A percentile compares a stretch with the other conserved stretches of the same genome.
Conservation (phyloP, 2,888 invertebrate genomes). For the Chaetogeoica ovagalla region DNA sequence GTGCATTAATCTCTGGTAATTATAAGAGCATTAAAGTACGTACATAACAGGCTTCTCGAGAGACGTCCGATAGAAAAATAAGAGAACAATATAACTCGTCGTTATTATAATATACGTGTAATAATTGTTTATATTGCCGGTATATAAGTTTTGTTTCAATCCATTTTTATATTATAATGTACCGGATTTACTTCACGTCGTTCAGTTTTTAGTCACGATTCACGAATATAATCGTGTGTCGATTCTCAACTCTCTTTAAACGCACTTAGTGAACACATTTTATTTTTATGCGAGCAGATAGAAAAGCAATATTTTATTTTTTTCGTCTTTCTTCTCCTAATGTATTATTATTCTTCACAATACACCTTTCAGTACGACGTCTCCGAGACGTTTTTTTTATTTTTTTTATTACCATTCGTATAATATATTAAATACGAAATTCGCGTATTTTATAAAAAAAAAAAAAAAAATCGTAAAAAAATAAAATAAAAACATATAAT, state of each 20-base stretch:
- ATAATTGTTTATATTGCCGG: background rate
- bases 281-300: slow-evolving; percentile 21
- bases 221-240: slow-evolving; percentile 33
- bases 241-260: slow-evolving; percentile 2
- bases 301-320: background rate
- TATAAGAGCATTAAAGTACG: background rate
- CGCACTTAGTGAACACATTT: slow-evolving; percentile 12
- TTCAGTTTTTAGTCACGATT: slow-evolving; percentile 31
- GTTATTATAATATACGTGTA: too few relatives aligned
- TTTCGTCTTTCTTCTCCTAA: slow-evolving; percentile 12
- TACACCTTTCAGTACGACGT: background rate
- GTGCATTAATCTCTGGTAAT: background rate
- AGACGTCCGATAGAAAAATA: slow-evolving; percentile 3
- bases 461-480: slow-evolving; percentile 4
- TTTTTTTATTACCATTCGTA: background rate
- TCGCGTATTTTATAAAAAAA: background rate
- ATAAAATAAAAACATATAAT: background rate
- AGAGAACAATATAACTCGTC: background rate
- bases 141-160: background rate
- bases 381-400: slow-evolving; percentile 9
- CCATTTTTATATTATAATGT: background rate
- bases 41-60: background rate
- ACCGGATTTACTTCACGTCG: background rate
- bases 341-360: slow-evolving; percentile 10
- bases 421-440: background rate